Conservation (phyloP, 2,797 vertebrate species). For the Myripristis murdjan region DNA sequence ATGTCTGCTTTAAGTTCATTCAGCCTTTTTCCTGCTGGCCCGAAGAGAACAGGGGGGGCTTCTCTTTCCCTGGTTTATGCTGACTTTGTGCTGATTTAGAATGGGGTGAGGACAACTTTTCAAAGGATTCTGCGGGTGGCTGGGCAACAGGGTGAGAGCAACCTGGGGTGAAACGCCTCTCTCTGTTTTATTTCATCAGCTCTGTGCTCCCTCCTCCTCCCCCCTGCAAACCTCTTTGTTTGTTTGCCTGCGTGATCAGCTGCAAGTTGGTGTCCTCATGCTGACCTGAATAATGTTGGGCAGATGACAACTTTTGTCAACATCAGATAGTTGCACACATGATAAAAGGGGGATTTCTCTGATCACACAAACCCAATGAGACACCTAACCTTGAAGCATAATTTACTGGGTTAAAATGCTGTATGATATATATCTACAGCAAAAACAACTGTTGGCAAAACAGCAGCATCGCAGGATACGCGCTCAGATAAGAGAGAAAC, state of each 20-base stretch:
- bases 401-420: constrained; percentile 23
- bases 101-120: constrained; percentile 51
- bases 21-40: constrained; percentile 68
- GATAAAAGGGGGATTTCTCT: constrained; percentile 39
- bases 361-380: constrained; percentile 51
- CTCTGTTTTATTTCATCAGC: constrained; percentile 15
- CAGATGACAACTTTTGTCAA: constrained; percentile 62
- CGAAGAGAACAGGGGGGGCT: constrained; percentile 52
- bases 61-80: constrained; percentile 71
- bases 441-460: constrained; percentile 8
- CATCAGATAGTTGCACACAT: constrained; percentile 43
- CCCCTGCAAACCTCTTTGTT: constrained; percentile 46
- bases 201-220: too few relatives aligned
- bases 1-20: constrained; percentile 74
- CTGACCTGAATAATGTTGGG: constrained; percentile 48
- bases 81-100: constrained; percentile 75
- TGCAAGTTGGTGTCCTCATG: constrained; percentile 69
- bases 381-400: constrained; percentile 36
- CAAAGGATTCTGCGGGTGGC: constrained; percentile 39
- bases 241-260: constrained; percentile 75
- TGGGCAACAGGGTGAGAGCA: constrained; percentile 32
- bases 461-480: constrained; percentile 10
- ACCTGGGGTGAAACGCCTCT: constrained; percentile 20
- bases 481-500: too few relatives aligned
- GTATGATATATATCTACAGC: constrained; percentile 26